Evolutionary conservation across 2,797 vertebrate genomes (phyloP), one percentile per base, ranked within the genome.

Genomic region (Hoplostethus atlanticus): DNA sequence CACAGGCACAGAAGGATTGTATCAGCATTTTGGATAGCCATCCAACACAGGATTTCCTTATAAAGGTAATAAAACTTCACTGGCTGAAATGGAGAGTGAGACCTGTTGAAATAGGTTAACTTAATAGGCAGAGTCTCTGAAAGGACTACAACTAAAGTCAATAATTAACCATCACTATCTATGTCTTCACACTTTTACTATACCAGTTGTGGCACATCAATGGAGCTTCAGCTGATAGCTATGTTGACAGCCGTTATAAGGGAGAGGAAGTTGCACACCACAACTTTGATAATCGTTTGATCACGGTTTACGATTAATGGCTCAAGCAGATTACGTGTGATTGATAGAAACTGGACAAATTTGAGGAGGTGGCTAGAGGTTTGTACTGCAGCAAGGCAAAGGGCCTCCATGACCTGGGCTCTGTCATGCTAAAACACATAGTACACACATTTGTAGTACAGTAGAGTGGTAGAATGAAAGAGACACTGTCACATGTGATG

Each of bases 31-130:
- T 53, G 2, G 62, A 52, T n/a, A 56, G 50, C 64, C 73, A 77
- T 74, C 81, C 71, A 87, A 81, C 74, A 76, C 69, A 84, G 73
- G 56, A 69, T 72, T 88, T 85, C 80, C 74, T 81, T 89, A 80
- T 70, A 78, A 76, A 81, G 75, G 72, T 50, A 69, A 80, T 71
- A 73, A 79, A 21, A 83, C 79, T 68, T 64, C 51, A 75, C 51
- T 40, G 64, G 63, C 50, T 67, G 48, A 48, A 64, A 70, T 71
- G 61, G 60, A 68, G 55, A 63, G n/a, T 0, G 67, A 68, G 71
- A 60, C 69, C 51, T 31, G 66, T 86, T 65, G 77, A 85, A 86
- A 55, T 15, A 44, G 28, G 12, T 87, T 87, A 80, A 73, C 69
- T 80, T 81, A 56, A 73, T 44, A 81, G 62, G 81, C 28, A 54